Evolutionary conservation across 2,888 invertebrate species (phyloP).

Genomic region (Ectropis crepuscularia): DNA sequence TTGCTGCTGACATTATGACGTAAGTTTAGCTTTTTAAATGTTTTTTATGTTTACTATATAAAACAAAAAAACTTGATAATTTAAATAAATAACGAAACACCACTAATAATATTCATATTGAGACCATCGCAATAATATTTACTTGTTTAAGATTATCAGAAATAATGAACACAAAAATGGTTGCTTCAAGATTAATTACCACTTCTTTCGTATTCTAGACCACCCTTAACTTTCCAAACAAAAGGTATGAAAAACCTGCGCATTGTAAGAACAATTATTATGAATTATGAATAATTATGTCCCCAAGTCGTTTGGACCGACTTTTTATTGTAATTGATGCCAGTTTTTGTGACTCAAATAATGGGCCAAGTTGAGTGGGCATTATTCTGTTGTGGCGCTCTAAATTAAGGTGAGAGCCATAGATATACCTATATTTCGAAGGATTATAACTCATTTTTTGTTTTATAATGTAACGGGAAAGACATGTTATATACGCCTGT

Average conservation of each 20-base stretch:
- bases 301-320: conserved; percentile 29
- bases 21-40: no score
- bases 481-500: no score
- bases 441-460: no score
- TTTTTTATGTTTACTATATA: no score
- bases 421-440: no score
- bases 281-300: conserved; percentile 43
- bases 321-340: conserved; percentile 34
- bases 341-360: conserved; percentile 11
- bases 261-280: conserved; percentile 37
- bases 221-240: conserved; percentile 12
- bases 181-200: background rate
- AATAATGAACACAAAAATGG: background rate
- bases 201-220: background rate
- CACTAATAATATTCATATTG: no score
- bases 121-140: no score
- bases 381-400: background rate
- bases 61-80: no score
- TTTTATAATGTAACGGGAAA: no score
- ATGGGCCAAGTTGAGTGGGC: conserved; percentile 13
- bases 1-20: no score
- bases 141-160: no score
- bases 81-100: no score
- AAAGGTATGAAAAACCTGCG: conserved; percentile 15
- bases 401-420: background rate